Conservation (phyloP, 2,797 vertebrate genomes). For the Melanotaenia trifasciata region DNA sequence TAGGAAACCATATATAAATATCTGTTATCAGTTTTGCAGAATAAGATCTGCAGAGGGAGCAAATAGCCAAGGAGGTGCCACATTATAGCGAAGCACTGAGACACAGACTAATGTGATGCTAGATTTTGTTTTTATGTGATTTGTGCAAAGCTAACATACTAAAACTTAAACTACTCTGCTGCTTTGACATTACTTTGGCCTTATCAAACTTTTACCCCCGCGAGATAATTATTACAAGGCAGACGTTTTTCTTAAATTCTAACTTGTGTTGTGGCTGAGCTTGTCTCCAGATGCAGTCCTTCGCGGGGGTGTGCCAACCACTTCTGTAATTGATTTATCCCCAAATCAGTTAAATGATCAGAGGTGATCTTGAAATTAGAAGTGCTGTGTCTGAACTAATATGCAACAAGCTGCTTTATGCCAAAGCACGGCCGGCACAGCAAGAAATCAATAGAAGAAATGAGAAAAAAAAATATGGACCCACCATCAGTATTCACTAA, state of each 20-base stretch:
- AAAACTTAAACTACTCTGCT: slow-evolving; percentile 7
- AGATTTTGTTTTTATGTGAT: slow-evolving; percentile 14
- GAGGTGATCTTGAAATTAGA: slow-evolving; percentile 42
- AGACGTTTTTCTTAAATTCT: slow-evolving; percentile 38
- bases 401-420: slow-evolving; percentile 31
- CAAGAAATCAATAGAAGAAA: slow-evolving; percentile 31
- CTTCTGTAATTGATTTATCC: slow-evolving; percentile 56
- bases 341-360: slow-evolving; percentile 60
- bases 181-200: slow-evolving; percentile 17
- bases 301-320: slow-evolving; percentile 12
- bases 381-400: slow-evolving; percentile 35
- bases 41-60: not conserved
- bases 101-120: slow-evolving; percentile 5
- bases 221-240: slow-evolving; percentile 25
- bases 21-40: slow-evolving; percentile 1
- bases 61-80: slow-evolving; percentile 9
- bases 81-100: not conserved
- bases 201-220: slow-evolving; percentile 21
- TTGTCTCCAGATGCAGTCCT: slow-evolving; percentile 27
- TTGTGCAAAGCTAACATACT: slow-evolving; percentile 5
- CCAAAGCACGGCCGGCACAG: slow-evolving; percentile 35
- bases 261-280: slow-evolving; percentile 39
- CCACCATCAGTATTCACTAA: slow-evolving; percentile 15
- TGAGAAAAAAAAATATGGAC: slow-evolving; percentile 15
- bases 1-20: not conserved